These are phyloP conservation scores for Caenorhabditis wallacei DNA, from an alignment of 2,888 invertebrate species.

Conservation along the genomic window DNA sequence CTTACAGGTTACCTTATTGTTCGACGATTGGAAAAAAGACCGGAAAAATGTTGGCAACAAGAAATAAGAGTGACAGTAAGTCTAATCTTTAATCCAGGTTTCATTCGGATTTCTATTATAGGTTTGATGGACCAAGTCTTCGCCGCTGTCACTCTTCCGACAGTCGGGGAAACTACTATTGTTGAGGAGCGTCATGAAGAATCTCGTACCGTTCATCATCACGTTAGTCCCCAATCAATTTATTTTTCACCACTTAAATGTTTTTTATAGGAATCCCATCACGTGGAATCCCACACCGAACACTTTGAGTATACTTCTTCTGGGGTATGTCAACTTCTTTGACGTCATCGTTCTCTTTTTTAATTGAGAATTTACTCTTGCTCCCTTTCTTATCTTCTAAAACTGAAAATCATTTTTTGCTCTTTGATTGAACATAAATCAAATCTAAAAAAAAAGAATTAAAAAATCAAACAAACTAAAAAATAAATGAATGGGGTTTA, in stretches of 20 bases:
- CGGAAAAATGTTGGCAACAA: slow-evolving; percentile 25
- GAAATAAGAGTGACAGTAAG: slow-evolving; percentile 42
- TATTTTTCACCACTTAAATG: background rate
- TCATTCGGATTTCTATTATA: background rate
- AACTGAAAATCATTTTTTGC: slow-evolving; percentile 57
- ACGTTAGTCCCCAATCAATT: slow-evolving; percentile 11
- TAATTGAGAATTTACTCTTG: background rate
- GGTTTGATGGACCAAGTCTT: slow-evolving; percentile 60
- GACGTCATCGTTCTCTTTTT: slow-evolving; percentile 15
- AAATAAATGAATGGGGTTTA: slow-evolving; percentile 14
- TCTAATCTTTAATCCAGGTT: background rate
- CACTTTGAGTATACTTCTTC: slow-evolving; percentile 45
- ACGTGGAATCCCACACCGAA: slow-evolving; percentile 37
- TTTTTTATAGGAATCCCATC: slow-evolving; percentile 46
- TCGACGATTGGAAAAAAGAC: slow-evolving; percentile 33
- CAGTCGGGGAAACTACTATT: slow-evolving; percentile 39
- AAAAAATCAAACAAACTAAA: background rate
- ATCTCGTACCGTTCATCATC: slow-evolving; percentile 35
- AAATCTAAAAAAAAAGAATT: slow-evolving; percentile 26
- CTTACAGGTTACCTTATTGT: slow-evolving; percentile 44
- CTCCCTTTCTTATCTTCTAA: slow-evolving; percentile 45
- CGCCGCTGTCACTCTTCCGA: slow-evolving; percentile 48
- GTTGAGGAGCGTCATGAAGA: slow-evolving; percentile 45
- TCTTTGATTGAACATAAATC: slow-evolving; percentile 25
- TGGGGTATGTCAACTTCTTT: slow-evolving; percentile 35